Evolutionary conservation across 37 sponge, comb jelly and placozoan species (phyloP).

Genomic region (Eunapius fragilis): DNA sequence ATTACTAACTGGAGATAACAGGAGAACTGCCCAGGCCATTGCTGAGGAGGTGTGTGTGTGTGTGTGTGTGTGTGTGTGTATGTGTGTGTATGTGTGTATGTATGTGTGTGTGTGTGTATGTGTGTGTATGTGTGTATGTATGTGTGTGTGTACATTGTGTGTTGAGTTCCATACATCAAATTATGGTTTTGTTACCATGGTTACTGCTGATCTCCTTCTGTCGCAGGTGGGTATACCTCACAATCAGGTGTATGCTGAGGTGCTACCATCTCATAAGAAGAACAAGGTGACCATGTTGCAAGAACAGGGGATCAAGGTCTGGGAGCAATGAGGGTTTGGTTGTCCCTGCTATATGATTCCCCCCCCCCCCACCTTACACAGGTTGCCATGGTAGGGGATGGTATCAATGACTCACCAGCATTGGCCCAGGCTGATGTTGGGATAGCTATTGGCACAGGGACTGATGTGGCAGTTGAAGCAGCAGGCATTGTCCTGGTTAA

Average conservation of each 20-base stretch:
- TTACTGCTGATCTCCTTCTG: not conserved
- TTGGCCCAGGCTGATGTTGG: constrained; percentile 94
- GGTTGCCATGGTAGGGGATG: constrained; percentile 83
- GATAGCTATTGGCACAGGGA: constrained; percentile 91
- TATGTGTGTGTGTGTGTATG: not conserved
- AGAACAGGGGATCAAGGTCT: constrained; percentile 45
- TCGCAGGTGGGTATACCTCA: constrained; percentile 67
- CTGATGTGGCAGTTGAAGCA: constrained; percentile 92
- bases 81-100: not conserved
- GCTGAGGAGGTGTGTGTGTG: constrained; percentile 56
- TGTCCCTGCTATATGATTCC: not conserved
- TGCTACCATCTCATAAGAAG: constrained; percentile 86
- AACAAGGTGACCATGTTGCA: constrained; percentile 65
- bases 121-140: too few relatives aligned
- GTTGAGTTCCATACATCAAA: too few relatives aligned
- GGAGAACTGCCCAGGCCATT: constrained; percentile 80
- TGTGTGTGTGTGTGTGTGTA: not conserved
- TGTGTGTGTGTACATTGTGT: not conserved
- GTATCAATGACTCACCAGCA: constrained; percentile 93
- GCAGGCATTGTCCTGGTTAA: constrained; percentile 89
- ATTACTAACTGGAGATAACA: constrained; percentile 88
- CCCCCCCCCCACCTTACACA: not conserved
- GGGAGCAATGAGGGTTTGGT: too few relatives aligned
- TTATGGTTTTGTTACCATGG: too few relatives aligned
- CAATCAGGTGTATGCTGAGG: constrained; percentile 79